Base-by-base conservation (phyloP, 2,113 vertebrate genomes). In the Riparia riparia region DNA sequence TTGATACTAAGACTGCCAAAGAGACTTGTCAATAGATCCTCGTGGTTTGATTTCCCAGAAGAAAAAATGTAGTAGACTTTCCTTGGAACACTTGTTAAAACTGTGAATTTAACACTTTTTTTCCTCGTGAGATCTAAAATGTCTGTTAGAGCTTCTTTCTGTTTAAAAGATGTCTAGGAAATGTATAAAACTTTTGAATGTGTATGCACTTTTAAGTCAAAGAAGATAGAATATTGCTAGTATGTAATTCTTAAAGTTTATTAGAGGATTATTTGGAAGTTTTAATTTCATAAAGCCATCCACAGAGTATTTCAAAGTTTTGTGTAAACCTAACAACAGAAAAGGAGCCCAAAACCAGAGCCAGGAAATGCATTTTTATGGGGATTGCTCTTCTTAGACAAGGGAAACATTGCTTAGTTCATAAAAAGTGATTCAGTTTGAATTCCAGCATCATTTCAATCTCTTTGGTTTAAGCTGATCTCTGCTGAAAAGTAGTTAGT, bases 1-100 rank as follows among this genome's bases (percentile, higher is more conserved):
- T 60, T 93, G 69, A 82, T 97, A 73, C 86, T 97, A 84, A 96
- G 95, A 87, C 93, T 98, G 86, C 97, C 97, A 97, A 98, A 98
- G 96, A 95, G 80, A 82, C 89, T 98, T 91, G 77, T 95, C 63
- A 95, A 56, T 82, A 89, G 88, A 84, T 95, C 94, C 21, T 86
- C 84, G 29, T 94, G 90, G 88, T 91, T 94, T 86, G 94, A 95
- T 85, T 91, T 91, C 6, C 29, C 96, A 39, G 85, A 92, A 80
- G 89, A 95, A 81, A 86, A 97, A 58, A 82, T 97, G 87, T 97
- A 96, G 88, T 51, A 76, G 39, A 9, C 58, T 31, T 96, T 78
- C 71, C 77, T 81, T 0, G 2, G 37, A 94, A 77, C 31, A 29
- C 12, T 85, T 94, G 12, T 77, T 85, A n/a, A 90, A 87, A 85